A percentile compares a stretch with the other conserved stretches of the same genome.
Conservation (phyloP, 2,113 vertebrate genomes). For the Maylandia zebra region DNA sequence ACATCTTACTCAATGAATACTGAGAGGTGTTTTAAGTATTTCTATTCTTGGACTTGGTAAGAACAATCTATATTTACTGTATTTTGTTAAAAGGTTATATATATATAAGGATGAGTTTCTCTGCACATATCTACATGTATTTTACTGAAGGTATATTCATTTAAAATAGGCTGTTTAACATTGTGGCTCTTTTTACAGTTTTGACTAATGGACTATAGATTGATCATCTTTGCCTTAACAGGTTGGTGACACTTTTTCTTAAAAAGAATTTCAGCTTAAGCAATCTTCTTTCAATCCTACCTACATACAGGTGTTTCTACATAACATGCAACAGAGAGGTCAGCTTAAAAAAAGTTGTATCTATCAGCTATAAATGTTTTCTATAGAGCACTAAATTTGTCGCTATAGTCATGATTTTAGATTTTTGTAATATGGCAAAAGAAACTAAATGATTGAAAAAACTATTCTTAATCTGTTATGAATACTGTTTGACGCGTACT, state of each 20-base stretch:
- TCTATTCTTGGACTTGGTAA: background rate
- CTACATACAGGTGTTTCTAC: background rate
- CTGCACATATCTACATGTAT: background rate
- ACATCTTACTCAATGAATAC: too few species aligned
- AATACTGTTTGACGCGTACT: fast-evolving
- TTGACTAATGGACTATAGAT: background rate
- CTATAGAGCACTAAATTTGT: background rate
- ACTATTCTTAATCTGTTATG: background rate
- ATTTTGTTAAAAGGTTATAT: background rate
- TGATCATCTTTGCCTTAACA: background rate
- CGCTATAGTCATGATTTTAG: fast-evolving
- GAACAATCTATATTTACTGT: background rate
- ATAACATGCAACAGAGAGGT: background rate
- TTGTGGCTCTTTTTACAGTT: background rate
- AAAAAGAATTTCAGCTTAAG: background rate
- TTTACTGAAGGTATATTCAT: background rate
- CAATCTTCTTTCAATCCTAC: background rate
- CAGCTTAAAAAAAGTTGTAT: background rate
- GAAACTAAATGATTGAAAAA: fast-evolving
- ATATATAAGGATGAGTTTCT: background rate
- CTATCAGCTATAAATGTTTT: background rate
- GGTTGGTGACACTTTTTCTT: conserved; percentile 1
- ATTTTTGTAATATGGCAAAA: background rate
- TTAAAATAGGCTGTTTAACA: background rate
- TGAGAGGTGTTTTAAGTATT: background rate